A percentile compares a stretch with the other conserved stretches of the same genome.
phyloP scores from a whole-genome alignment of 2,797 vertebrate genomes.

The Eremophila alpestris region DNA sequence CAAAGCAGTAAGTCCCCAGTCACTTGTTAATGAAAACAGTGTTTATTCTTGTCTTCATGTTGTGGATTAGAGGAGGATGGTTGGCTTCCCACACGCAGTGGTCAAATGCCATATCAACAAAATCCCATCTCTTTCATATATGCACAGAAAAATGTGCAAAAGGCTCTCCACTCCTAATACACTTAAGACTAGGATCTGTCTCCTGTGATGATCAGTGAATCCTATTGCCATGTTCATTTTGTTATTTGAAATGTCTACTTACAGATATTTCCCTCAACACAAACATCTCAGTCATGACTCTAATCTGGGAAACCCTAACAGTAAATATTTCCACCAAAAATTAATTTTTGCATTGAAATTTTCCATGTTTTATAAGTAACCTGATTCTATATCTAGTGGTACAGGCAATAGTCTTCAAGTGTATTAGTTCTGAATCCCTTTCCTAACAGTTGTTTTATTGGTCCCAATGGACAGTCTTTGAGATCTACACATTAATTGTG shows the following conservation, averaged over 20 bases:
- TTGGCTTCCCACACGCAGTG: background rate
- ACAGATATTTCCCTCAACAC: background rate
- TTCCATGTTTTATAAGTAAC: background rate
- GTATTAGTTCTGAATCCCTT: background rate
- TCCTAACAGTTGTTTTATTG: background rate
- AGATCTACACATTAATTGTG: background rate
- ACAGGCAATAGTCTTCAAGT: background rate
- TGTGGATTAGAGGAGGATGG: background rate
- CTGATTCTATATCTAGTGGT: background rate
- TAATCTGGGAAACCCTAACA: background rate
- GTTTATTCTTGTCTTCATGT: background rate
- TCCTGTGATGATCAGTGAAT: background rate
- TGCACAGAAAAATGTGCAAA: background rate
- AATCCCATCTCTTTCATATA: background rate
- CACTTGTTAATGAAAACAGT: background rate
- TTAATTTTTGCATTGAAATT: background rate
- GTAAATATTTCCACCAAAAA: background rate
- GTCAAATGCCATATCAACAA: background rate
- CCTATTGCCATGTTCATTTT: background rate
- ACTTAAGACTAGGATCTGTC: background rate
- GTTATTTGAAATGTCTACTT: background rate
- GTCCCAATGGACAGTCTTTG: background rate
- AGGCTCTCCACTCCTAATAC: background rate
- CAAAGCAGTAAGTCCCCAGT: background rate
- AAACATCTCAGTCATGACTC: background rate